Base-by-base conservation (phyloP, 2,113 vertebrate genomes). In the Rallus limicola region DNA sequence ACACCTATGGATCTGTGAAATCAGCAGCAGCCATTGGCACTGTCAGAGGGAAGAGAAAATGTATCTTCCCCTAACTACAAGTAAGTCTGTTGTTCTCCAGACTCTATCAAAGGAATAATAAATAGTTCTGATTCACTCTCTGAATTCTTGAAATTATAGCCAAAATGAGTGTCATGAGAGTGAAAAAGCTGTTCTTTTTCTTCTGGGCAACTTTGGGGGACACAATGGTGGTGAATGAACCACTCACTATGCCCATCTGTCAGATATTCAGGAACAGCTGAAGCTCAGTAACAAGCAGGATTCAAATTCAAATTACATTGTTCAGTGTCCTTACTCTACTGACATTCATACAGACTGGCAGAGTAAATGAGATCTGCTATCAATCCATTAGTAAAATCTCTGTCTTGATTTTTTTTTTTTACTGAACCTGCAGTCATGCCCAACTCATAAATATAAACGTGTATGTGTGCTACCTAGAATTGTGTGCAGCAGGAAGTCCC, bases 181-280 rank as follows among this genome's bases (percentile, higher is more conserved):
- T 62, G 58, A 91, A 82, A 84, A 89, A 92, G 56, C 6, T 10
- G 10, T 63, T 89, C 33, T 68, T 82, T 53, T 69, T 58, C 52
- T 88, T 89, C 52, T 53, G 65, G 14, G 11, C 76, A 78, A 82
- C 31, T 94, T 80, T 53, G 69, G 87, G 69, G 33, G 40, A 42
- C 40, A 69, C 36, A 76, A 5, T 38, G 9, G 19, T 53, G 53
- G 65, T 38, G 84, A 96, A 85, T 76, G 74, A 86, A 68, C 29
- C 65, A 71, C 89, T 75, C 3, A 1, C 53, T 44, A 69, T 62
- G 67, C 40, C 83, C 63, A 91, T 92, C 91, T 94, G 75, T 69
- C 91, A 79, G 23, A 67, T 26, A 95, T 53, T 67, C 58, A 76
- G 36, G 67, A 91, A 65, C 67, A 92, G 78, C 59, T 95, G 93